Conservation (phyloP, 53 echinoderm and acorn worm species). For the Holothuria scabra region DNA sequence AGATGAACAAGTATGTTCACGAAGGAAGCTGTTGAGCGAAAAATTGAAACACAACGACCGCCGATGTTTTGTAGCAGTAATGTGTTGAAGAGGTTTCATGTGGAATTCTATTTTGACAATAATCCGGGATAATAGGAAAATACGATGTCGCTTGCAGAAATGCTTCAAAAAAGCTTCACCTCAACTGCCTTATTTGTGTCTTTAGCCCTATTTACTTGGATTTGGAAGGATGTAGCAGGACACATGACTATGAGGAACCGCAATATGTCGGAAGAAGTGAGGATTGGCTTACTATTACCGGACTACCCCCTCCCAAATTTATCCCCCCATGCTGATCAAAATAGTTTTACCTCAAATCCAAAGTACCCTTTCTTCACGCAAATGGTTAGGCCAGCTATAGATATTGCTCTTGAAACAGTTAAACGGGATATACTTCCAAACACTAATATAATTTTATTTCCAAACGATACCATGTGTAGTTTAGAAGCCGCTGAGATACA, state of each 20-base stretch:
- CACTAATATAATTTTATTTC: constrained; percentile 42
- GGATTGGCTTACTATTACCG: constrained; percentile 60
- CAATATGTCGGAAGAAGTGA: background rate
- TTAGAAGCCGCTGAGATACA: constrained; percentile 42
- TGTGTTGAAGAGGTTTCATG: no score
- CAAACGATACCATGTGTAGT: constrained; percentile 60
- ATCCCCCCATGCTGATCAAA: constrained; percentile 12
- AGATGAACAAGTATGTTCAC: no score
- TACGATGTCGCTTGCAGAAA: no score
- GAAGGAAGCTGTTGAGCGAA: no score
- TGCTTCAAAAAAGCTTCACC: background rate
- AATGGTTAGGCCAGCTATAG: constrained; percentile 84
- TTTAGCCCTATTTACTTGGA: background rate
- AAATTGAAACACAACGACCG: no score
- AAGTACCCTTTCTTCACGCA: constrained; percentile 76
- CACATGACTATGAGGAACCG: background rate
- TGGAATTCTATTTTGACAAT: no score
- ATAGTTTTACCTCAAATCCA: constrained; percentile 21
- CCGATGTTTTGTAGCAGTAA: no score
- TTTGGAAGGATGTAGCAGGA: background rate
- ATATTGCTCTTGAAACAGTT: constrained; percentile 71
- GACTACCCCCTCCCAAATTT: constrained; percentile 27
- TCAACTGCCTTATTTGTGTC: background rate
- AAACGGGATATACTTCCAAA: constrained; percentile 44
- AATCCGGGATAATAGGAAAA: no score